phyloP scores from a whole-genome alignment of 1,140 invertebrate genomes.

The Habropoda laboriosa region DNA sequence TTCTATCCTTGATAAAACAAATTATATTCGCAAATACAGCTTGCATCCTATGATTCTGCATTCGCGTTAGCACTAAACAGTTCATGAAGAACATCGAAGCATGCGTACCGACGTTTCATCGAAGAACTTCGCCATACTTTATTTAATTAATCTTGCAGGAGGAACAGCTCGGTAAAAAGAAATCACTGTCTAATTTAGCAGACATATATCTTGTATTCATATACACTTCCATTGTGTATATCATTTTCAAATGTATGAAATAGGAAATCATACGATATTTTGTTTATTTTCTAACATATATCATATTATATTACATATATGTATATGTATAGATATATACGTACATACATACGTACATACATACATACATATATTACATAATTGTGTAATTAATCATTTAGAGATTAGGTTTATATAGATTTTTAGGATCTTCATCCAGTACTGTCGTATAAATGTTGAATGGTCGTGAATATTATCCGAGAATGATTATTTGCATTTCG shows the following conservation, averaged over 20 bases:
- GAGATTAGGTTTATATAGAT: conserved; percentile 80
- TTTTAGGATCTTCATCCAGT: conserved; percentile 77
- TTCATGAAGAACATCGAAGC: conserved; percentile 7
- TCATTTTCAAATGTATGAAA: conserved; percentile 55
- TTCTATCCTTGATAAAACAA: not conserved
- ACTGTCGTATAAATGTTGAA: conserved; percentile 74
- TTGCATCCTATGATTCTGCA: not conserved
- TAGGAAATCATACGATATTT: conserved; percentile 73
- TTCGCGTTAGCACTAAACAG: not conserved
- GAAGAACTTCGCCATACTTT: not conserved
- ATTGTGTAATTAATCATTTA: conserved; percentile 79
- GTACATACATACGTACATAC: too few species aligned
- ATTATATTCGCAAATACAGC: too few species aligned
- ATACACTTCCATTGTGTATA: not conserved
- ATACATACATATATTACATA: too few species aligned
- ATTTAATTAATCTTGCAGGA: not conserved
- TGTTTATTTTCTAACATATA: conserved; percentile 78
- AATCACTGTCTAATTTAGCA: conserved; percentile 58
- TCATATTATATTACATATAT: conserved; percentile 74
- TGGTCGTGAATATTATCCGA: conserved; percentile 53
- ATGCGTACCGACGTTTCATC: not conserved
- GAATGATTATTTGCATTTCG: conserved; percentile 64
- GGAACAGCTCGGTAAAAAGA: conserved; percentile 56
- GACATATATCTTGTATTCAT: conserved; percentile 37
- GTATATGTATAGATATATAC: too few species aligned